Evolutionary conservation across 2,888 invertebrate genomes (phyloP).

Genomic region (Hetaerina titia): DNA sequence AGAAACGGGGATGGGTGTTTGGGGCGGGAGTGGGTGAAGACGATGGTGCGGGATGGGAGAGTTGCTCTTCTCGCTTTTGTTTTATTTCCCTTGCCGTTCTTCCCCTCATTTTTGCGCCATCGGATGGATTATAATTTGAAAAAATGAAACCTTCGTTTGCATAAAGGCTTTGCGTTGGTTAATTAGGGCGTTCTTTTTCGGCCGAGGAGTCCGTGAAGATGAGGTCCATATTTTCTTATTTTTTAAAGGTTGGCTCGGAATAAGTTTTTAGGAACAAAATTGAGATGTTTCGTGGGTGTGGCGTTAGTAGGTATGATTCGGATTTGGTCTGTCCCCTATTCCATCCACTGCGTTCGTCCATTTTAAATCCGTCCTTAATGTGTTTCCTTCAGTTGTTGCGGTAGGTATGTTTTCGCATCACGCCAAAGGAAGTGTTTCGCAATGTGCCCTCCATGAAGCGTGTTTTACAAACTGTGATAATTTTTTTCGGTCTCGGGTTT

Average conservation of each 20-base stretch:
- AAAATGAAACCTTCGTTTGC: constrained; percentile 65
- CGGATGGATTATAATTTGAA: constrained; percentile 41
- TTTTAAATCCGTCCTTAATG: background rate
- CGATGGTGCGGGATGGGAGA: background rate
- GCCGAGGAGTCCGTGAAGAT: background rate
- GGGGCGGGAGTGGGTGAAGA: background rate
- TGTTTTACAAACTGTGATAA: background rate
- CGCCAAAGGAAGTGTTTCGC: too few species aligned
- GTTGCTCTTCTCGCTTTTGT: constrained; percentile 21
- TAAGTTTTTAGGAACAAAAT: background rate
- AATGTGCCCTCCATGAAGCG: background rate
- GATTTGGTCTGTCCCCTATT: background rate
- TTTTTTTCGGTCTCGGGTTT: background rate
- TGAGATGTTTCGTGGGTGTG: background rate
- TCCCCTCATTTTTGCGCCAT: background rate
- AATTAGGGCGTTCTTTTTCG: constrained; percentile 39
- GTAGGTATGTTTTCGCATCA: too few species aligned
- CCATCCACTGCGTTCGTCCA: background rate
- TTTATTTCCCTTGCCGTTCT: constrained; percentile 36
- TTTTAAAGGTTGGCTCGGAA: background rate
- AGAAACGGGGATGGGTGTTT: background rate
- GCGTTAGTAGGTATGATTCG: background rate
- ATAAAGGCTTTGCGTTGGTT: constrained; percentile 42
- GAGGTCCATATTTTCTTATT: background rate
- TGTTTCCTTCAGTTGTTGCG: background rate